These are phyloP conservation scores for Trichonephila clavipes DNA, from an alignment of 1,140 invertebrate species.

Conservation along the genomic window DNA sequence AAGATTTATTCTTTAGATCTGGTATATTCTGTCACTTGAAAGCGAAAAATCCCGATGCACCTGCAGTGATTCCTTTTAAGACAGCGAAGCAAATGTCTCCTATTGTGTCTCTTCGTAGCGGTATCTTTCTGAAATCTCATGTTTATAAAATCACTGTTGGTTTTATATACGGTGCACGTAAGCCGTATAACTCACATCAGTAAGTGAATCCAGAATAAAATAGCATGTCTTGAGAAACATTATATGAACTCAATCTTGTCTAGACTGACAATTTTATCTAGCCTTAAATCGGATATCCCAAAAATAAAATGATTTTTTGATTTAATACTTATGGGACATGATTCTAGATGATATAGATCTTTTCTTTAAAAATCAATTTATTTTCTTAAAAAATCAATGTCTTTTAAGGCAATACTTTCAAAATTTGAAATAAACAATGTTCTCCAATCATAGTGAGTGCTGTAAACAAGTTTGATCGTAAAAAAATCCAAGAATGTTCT, in stretches of 20 bases:
- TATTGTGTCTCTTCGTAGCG: neutral
- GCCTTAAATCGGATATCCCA: neutral
- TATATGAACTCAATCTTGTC: neutral
- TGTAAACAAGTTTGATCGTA: too few species aligned
- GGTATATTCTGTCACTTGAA: neutral
- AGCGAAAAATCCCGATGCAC: neutral
- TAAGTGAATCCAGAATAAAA: slow-evolving; percentile 12
- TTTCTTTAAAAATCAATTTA: neutral
- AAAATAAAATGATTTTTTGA: neutral
- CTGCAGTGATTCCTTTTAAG: slow-evolving; percentile 26
- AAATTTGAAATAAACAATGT: too few species aligned
- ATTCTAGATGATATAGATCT: neutral
- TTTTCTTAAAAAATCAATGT: neutral
- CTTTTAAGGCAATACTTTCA: too few species aligned
- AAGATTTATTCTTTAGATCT: neutral
- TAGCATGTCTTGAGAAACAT: neutral
- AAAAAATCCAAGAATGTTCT: too few species aligned
- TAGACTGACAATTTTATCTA: slow-evolving; percentile 2
- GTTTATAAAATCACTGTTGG: neutral
- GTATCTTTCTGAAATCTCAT: slow-evolving; percentile 11
- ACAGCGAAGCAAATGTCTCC: slow-evolving; percentile 14
- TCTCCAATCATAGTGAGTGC: too few species aligned
- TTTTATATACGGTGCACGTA: neutral
- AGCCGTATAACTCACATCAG: neutral
- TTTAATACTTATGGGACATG: neutral